Base-by-base conservation (phyloP, 2,113 vertebrate genomes). In the Xiphias gladius region DNA sequence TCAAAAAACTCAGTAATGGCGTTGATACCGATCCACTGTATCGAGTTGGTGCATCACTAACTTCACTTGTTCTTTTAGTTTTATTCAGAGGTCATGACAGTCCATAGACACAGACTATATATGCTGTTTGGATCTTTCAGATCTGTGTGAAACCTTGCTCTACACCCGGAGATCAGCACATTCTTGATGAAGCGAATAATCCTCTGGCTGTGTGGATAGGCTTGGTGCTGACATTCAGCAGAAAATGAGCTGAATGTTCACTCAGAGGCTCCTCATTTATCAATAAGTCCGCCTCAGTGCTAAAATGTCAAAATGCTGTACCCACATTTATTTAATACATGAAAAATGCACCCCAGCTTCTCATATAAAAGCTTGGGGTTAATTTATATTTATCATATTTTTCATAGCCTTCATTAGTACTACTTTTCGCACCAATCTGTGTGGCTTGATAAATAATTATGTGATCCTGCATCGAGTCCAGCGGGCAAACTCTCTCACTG, bases 201-300 rank as follows among this genome's bases (percentile, higher is more conserved):
- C 77, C 67, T 79, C 63, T 66, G 76, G 67, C 79, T 39, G 46
- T 58, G 58, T 73, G 77, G 71, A 82, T 62, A 32, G 54, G 52
- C 70, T 72, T 61, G 55, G 70, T 87, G 88, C 85, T 92, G 88
- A 91, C 77, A 84, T 86, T 86, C 81, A 86, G 85, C 79, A 91
- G 76, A 89, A 90, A 90, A 88, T 77, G 48, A 86, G 87, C 77
- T 87, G 77, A 66, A 69, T 85, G 69, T 85, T 80, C 76, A 79
- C 41, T 88, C 79, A 76, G 59, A 87, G 70, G 77, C 16, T 75
- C 37, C 66, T 88, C 87, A 87, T 88, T 79, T 64, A 84, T 93
- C 80, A 86, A 84, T 81, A 58, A 87, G 28, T 65, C 9, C 61
- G 32, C 73, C 55, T 72, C 71, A 68, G 65, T 73, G 24, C 63